phyloP scores from a whole-genome alignment of 1,140 invertebrate genomes.

The Protaetia brevitarsis region DNA sequence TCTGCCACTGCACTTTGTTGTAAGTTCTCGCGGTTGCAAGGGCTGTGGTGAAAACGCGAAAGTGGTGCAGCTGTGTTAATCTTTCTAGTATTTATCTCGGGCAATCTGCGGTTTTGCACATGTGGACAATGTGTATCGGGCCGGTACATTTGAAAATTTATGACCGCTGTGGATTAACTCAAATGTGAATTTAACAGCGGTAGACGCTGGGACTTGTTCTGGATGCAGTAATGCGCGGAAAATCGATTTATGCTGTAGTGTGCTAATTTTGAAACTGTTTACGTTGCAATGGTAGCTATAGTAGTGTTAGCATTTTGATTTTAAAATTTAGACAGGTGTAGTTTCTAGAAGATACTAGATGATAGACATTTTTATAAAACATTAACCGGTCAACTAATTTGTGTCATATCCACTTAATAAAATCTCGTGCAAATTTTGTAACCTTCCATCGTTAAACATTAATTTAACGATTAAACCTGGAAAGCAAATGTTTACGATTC shows the following conservation, averaged over 20 bases:
- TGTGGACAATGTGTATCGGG: neutral
- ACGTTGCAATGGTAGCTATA: too few relatives aligned
- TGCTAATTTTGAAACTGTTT: too few relatives aligned
- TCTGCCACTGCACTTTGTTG: neutral
- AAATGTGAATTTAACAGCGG: neutral
- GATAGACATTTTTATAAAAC: too few relatives aligned
- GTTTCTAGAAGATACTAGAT: too few relatives aligned
- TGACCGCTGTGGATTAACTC: neutral
- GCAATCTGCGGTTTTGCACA: neutral
- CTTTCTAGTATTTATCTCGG: slow-evolving; percentile 4
- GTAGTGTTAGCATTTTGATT: too few relatives aligned
- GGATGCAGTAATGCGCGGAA: neutral
- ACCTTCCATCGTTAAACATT: too few relatives aligned
- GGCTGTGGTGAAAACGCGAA: neutral
- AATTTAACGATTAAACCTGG: neutral
- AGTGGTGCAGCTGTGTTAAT: neutral
- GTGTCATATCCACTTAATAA: too few relatives aligned
- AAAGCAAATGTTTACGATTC: neutral
- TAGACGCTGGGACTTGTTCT: neutral
- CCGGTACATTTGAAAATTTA: neutral
- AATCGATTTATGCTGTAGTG: too few relatives aligned
- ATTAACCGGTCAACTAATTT: too few relatives aligned
- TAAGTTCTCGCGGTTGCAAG: neutral
- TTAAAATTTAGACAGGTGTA: too few relatives aligned
- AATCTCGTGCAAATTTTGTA: too few relatives aligned